These are phyloP conservation scores for Scortum barcoo DNA, from an alignment of 2,113 vertebrate genomes.

Conservation along the genomic window DNA sequence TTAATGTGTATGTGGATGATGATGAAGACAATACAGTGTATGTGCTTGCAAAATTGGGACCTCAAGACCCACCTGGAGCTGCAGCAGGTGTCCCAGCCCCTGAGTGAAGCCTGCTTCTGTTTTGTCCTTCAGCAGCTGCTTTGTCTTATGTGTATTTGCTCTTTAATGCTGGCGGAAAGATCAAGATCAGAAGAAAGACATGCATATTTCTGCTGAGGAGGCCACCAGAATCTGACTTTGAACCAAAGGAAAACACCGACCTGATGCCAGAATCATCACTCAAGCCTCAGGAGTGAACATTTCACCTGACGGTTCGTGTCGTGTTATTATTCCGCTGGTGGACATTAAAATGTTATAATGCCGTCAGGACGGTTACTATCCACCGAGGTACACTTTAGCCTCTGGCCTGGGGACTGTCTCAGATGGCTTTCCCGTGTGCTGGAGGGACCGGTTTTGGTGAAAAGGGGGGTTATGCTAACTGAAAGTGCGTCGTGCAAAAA, in stretches of 20 bases:
- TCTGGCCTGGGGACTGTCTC: background rate
- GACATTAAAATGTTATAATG: constrained; percentile 39
- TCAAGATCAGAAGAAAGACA: background rate
- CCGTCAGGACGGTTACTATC: constrained; percentile 11
- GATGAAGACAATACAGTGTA: too few species aligned
- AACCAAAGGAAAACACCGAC: constrained; percentile 48
- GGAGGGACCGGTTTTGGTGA: constrained; percentile 31
- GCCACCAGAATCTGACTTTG: constrained; percentile 28
- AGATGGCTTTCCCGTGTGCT: constrained; percentile 56
- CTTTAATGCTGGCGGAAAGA: constrained; percentile 8
- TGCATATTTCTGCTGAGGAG: constrained; percentile 15
- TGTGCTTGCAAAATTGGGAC: constrained; percentile 10
- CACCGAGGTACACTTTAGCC: constrained; percentile 12
- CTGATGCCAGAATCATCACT: constrained; percentile 50
- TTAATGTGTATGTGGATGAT: too few species aligned
- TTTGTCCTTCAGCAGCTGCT: background rate
- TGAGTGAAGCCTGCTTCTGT: background rate
- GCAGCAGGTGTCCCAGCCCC: constrained; percentile 7
- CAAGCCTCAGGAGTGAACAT: constrained; percentile 34
- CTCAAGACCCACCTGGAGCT: constrained; percentile 46
- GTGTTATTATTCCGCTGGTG: constrained; percentile 11
- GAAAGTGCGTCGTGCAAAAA: constrained; percentile 60
- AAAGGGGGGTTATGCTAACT: constrained; percentile 38
- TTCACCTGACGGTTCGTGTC: constrained; percentile 22
- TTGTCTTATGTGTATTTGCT: constrained; percentile 16